A percentile compares a stretch with the other conserved stretches of the same genome.
phyloP scores from a whole-genome alignment of 1,140 invertebrate species.

The Doryteuthis pealeii region DNA sequence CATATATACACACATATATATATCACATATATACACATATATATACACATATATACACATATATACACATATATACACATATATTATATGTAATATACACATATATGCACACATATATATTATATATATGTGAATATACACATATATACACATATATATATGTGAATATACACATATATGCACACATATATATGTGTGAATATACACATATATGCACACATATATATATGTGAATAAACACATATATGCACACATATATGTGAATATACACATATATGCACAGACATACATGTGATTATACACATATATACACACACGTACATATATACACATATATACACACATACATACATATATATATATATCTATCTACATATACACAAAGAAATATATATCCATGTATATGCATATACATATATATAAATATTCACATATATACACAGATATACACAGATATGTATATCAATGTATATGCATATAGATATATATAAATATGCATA shows the following conservation, averaged over 20 bases:
- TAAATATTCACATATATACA: neutral
- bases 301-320: neutral
- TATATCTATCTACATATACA: neutral
- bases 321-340: neutral
- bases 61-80: neutral
- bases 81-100: neutral
- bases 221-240: neutral
- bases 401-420: neutral
- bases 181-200: neutral
- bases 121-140: neutral
- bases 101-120: constrained; percentile 2
- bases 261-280: neutral
- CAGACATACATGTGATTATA: neutral
- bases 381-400: neutral
- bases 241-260: neutral
- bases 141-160: neutral
- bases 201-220: neutral
- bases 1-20: too few species aligned
- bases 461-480: neutral
- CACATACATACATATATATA: neutral
- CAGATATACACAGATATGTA: neutral
- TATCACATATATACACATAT: neutral
- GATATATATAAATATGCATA: neutral
- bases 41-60: neutral
- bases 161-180: neutral